A percentile compares a stretch with the other conserved stretches of the same genome.
Conservation (phyloP, 1,140 invertebrate species). For the Chelonus insularis region DNA sequence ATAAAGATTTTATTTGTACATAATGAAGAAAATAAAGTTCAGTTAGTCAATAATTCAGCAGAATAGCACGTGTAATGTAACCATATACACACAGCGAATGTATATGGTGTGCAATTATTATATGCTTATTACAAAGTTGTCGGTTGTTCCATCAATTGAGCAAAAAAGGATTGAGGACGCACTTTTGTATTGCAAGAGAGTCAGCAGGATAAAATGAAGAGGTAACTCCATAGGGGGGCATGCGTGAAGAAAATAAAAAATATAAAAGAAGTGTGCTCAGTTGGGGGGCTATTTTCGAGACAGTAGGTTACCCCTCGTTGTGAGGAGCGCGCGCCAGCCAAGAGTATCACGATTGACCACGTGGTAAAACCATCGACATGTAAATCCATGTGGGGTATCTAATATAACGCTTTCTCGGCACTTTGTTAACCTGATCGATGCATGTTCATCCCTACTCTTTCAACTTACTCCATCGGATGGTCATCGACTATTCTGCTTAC, state of each 20-base stretch:
- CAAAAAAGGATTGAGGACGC: slow-evolving; percentile 14
- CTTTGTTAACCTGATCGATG: slow-evolving; percentile 19
- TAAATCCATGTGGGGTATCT: slow-evolving; percentile 25
- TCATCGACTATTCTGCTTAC: not conserved
- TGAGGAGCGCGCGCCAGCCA: slow-evolving; percentile 14
- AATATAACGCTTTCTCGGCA: slow-evolving; percentile 21
- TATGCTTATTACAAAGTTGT: too few species aligned
- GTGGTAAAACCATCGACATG: slow-evolving; percentile 34
- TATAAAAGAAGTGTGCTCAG: slow-evolving; percentile 37
- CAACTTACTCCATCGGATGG: too few species aligned
- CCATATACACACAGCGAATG: not conserved
- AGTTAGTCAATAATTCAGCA: too few species aligned
- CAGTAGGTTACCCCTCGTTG: slow-evolving; percentile 22
- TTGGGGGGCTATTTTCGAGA: slow-evolving; percentile 42
- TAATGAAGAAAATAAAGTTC: too few species aligned
- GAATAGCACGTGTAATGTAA: not conserved
- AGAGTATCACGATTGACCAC: slow-evolving; percentile 39
- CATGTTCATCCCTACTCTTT: too few species aligned
- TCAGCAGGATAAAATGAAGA: slow-evolving; percentile 43
- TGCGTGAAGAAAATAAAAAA: slow-evolving; percentile 42
- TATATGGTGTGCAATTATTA: not conserved
- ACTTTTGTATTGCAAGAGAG: slow-evolving; percentile 25
- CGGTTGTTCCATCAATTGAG: too few species aligned
- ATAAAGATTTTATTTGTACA: too few species aligned
- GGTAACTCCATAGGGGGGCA: slow-evolving; percentile 49